phyloP scores from a whole-genome alignment of 1,140 invertebrate genomes.

The Bursaphelenchus mucronatus region DNA sequence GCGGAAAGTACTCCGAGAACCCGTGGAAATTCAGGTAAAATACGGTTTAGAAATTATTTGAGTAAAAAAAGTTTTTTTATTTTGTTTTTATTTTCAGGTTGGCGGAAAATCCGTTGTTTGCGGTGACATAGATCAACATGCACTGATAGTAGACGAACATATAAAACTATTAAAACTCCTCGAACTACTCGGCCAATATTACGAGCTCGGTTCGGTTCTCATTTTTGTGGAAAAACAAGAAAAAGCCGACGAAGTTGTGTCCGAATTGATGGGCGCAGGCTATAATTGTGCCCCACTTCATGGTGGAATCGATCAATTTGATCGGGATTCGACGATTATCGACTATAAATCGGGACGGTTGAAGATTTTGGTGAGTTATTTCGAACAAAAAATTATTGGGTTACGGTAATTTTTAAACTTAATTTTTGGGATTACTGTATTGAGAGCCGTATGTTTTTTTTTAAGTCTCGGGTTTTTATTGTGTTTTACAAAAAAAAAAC shows the following conservation, averaged over 20 bases:
- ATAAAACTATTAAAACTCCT: slow-evolving; percentile 93
- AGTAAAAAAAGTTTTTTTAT: neutral
- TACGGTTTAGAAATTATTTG: slow-evolving; percentile 67
- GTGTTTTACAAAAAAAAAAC: slow-evolving; percentile 19
- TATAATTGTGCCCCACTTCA: slow-evolving; percentile 92
- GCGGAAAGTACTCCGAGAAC: slow-evolving; percentile 82
- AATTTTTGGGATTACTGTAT: neutral
- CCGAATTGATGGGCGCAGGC: slow-evolving; percentile 91
- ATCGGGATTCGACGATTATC: slow-evolving; percentile 91
- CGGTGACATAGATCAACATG: slow-evolving; percentile 94
- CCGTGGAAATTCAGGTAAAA: slow-evolving; percentile 78
- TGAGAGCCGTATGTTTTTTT: no score
- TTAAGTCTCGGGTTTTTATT: neutral
- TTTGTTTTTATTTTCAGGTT: slow-evolving; percentile 44
- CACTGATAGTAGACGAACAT: slow-evolving; percentile 82
- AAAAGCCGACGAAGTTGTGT: slow-evolving; percentile 83
- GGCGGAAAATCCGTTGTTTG: slow-evolving; percentile 94
- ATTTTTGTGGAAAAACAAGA: slow-evolving; percentile 99
- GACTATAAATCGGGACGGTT: slow-evolving; percentile 92
- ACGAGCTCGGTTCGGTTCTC: slow-evolving; percentile 84
- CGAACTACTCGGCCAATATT: slow-evolving; percentile 88
- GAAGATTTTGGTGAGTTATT: slow-evolving; percentile 66
- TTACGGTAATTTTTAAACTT: neutral
- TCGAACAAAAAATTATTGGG: slow-evolving; percentile 14
- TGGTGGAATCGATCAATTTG: slow-evolving; percentile 98